Percentiles rank a stretch among this genome's conserved stretches.
phyloP scores from a whole-genome alignment of 2,113 vertebrate species.

The Pogona vitticeps region DNA sequence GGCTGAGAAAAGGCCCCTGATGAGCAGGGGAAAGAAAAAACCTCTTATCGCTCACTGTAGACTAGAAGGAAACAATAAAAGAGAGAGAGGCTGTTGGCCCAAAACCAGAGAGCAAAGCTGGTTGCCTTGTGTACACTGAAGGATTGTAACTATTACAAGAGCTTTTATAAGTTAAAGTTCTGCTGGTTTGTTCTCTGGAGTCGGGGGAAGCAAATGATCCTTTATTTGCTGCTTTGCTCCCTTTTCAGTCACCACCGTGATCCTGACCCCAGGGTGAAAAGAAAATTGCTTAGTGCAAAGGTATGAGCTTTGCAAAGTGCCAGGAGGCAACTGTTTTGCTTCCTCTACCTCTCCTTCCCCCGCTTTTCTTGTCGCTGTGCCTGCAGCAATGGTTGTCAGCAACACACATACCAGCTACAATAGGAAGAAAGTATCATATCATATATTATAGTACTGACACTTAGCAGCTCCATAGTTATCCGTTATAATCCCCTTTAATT shows the following conservation, averaged over 20 bases:
- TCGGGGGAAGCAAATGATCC: neutral
- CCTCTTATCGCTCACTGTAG: neutral
- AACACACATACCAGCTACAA: neutral
- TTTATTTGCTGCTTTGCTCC: neutral
- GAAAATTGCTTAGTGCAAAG: slow-evolving; percentile 9
- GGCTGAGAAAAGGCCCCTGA: neutral
- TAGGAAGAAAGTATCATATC: neutral
- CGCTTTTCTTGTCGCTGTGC: neutral
- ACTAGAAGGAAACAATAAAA: neutral
- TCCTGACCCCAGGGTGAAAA: neutral
- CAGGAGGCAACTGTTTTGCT: neutral
- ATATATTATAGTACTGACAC: slow-evolving; percentile 14
- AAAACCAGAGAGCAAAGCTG: slow-evolving; percentile 8
- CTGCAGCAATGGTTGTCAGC: slow-evolving; percentile 14
- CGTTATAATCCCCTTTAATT: slow-evolving; percentile 42
- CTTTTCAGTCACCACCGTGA: slow-evolving; percentile 5
- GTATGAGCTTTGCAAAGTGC: neutral
- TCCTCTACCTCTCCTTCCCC: neutral
- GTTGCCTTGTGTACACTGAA: neutral
- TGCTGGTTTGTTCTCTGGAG: neutral
- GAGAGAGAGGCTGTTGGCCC: neutral
- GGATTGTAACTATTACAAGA: neutral
- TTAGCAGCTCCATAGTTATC: slow-evolving; percentile 28
- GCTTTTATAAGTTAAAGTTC: slow-evolving; percentile 25
- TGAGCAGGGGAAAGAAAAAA: neutral